A percentile compares a stretch with the other conserved stretches of the same genome.
These are phyloP conservation scores for Zeus faber DNA, from an alignment of 2,113 vertebrate genomes.

Conservation along the genomic window DNA sequence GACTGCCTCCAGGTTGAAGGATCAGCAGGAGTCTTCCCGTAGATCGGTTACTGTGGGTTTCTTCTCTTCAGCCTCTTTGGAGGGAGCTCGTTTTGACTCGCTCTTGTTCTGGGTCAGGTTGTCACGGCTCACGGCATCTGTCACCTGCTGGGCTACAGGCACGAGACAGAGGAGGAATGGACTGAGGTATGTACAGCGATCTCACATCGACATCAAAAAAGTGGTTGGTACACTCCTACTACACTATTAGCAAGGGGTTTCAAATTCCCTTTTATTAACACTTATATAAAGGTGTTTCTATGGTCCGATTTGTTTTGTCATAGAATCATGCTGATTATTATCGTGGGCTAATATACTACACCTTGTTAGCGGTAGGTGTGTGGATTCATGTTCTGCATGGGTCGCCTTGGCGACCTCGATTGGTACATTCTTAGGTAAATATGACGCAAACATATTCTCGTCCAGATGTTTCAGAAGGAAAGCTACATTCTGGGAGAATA, in stretches of 20 bases:
- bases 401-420: no score
- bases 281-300: no score
- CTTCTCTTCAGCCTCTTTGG: background rate
- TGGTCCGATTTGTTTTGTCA: no score
- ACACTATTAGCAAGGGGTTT: no score
- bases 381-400: no score
- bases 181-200: constrained; percentile 79
- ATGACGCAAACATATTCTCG: background rate
- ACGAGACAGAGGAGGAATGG: constrained; percentile 80
- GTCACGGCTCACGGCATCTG: constrained; percentile 88
- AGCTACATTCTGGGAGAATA: constrained; percentile 80
- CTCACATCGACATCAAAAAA: background rate
- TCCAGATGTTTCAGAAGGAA: constrained; percentile 87
- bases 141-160: constrained; percentile 88
- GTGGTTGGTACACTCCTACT: no score
- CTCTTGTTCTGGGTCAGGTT: constrained; percentile 64
- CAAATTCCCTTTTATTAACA: no score
- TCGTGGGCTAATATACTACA: no score
- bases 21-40: background rate
- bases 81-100: background rate
- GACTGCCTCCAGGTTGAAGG: background rate
- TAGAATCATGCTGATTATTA: no score
- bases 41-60: no score
- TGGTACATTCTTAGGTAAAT: background rate
- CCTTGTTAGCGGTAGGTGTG: no score